Conservation (phyloP, 2,888 invertebrate species). For the Mylabris sibirica region DNA sequence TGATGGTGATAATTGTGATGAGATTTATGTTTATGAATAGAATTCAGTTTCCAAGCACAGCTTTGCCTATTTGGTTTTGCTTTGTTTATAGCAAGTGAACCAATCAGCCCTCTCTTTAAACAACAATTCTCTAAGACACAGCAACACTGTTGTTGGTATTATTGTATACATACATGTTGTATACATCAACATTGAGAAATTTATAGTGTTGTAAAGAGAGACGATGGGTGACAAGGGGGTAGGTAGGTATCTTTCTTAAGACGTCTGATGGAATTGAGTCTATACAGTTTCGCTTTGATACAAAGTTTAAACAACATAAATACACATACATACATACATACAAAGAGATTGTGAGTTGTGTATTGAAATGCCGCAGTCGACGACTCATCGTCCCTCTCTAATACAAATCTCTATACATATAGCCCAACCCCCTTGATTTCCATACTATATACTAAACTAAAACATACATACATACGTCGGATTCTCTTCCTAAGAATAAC, state of each 20-base stretch:
- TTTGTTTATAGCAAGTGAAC: conserved; percentile 53
- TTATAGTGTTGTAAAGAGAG: conserved; percentile 23
- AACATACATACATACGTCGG: neutral
- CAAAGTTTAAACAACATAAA: conserved; percentile 52
- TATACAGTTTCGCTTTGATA: conserved; percentile 46
- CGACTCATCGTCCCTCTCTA: neutral
- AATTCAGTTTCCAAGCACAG: conserved; percentile 21
- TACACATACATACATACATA: conserved; percentile 51
- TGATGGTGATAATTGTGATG: neutral
- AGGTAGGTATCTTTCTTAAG: conserved; percentile 44
- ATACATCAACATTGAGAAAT: conserved; percentile 1
- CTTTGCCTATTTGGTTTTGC: conserved; percentile 46
- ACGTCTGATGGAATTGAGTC: conserved; percentile 52
- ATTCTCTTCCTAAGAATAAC: conserved; percentile 19
- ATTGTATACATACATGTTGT: conserved; percentile 8
- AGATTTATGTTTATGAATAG: neutral
- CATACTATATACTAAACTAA: neutral
- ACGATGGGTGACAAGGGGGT: conserved; percentile 5
- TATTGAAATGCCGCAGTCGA: conserved; percentile 30
- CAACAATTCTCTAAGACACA: conserved; percentile 50
- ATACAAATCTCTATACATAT: neutral
- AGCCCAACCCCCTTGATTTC: conserved; percentile 18
- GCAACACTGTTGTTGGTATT: conserved; percentile 11
- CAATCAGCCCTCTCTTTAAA: conserved; percentile 49
- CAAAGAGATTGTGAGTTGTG: conserved; percentile 45